These are phyloP conservation scores for Hemiprocne comata DNA, from an alignment of 2,113 vertebrate species.

Conservation along the genomic window DNA sequence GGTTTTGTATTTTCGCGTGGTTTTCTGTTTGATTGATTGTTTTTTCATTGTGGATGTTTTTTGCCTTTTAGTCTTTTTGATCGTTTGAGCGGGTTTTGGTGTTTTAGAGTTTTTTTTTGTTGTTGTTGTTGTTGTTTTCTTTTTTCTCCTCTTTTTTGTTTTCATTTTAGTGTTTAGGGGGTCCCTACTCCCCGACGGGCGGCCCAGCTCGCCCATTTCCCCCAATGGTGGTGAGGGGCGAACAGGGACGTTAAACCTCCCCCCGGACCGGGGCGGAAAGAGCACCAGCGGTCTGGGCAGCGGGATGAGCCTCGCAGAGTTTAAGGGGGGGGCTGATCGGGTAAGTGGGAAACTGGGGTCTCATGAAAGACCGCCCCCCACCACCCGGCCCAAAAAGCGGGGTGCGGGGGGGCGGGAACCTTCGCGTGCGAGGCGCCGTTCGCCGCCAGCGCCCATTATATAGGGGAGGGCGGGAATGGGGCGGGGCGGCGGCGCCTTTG, in stretches of 20 bases:
- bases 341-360: not conserved
- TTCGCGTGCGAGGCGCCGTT: conserved; percentile 76
- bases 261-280: not conserved
- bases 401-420: not conserved
- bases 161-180: not conserved
- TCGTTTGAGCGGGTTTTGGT: not conserved
- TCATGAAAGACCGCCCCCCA: too few relatives aligned
- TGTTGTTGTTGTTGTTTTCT: not conserved
- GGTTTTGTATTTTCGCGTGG: not conserved
- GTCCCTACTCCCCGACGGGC: not conserved
- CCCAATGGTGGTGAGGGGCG: fast-evolving
- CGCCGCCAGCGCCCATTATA: conserved; percentile 82
- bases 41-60: not conserved
- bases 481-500: conserved; percentile 85
- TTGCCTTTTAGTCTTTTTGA: not conserved
- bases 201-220: not conserved
- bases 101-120: not conserved
- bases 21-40: not conserved
- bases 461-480: conserved; percentile 85
- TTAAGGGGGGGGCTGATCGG: not conserved
- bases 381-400: not conserved
- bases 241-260: too few relatives aligned
- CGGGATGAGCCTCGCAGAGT: too few relatives aligned
- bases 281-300: not conserved
- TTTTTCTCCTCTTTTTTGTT: too few relatives aligned